Base-by-base conservation (phyloP, 2,113 vertebrate genomes). In the Hystrix cristata region DNA sequence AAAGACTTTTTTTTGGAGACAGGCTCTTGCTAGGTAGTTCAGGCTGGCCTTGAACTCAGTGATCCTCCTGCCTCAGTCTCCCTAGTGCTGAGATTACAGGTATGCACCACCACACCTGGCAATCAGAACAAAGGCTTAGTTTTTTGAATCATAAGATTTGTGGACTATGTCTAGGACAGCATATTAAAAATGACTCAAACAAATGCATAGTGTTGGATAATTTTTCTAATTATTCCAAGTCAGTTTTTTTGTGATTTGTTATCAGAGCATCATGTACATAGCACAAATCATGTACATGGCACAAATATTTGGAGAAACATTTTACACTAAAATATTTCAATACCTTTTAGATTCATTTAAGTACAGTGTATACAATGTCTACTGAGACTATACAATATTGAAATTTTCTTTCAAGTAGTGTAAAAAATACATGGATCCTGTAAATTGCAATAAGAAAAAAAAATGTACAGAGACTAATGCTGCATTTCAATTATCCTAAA, bases 371-470 rank as follows among this genome's bases (percentile, higher is more conserved):
- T 38, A 38, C 38, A 38, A 38, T 38, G 38, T 38, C 38, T 38
- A 38, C 38, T 38, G 38, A 38, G 38, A 38, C 38, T 38, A 38
- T 38, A 38, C 38, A 38, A 38, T 38, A 38, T 38, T 38, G 38
- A 97, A 98, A 98, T 98, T 98, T 98, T 98, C 98, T 98, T 98
- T 85, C 97, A 98, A 98, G 38, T 2, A 98, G 95, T 98, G 98
- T 98, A 98, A 98, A 98, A 98, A 98, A 98, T 98, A 98, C 98
- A 98, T 98, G 98, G 98, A 98, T 98, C 98, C 98, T 98, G 98
- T 98, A 98, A 98, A 71, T 55, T 55, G 38, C 38, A 38, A 38
- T 38, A 38, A 38, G 38, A 38, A 38, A 38, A 38, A 38, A 53
- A 43, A 74, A 18, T 25, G 7, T 43, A 18, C 8, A 83, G 11